Base-by-base conservation (phyloP, 2,888 invertebrate species). In the Hesperia comma region DNA sequence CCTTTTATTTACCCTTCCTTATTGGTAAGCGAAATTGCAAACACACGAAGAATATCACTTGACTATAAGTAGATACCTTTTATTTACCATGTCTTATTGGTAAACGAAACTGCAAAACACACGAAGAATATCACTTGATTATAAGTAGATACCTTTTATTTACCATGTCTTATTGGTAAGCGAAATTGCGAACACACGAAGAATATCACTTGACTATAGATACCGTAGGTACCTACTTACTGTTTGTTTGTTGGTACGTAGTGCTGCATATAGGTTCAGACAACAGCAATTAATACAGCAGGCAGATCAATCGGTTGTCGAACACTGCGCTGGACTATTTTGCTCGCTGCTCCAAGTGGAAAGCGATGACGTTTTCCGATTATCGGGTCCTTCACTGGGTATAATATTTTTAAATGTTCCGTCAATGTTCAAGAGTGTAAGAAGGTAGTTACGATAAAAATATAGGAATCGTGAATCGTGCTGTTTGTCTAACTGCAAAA, bases 271-370 rank as follows among this genome's bases (percentile, higher is more conserved):
- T 80, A 82, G 79, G 79, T 85, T 80, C 83, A 82, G 85, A 85
- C 84, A 84, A 83, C 84, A 87, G 82, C 88, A 90, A 90, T 91
- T 90, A 91, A 91, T 90, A 87, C 87, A 80, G 84, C 83, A 79
- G 84, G 88, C 86, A 88, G 88, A 90, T 91, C 91, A 88, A 90
- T 91, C 90, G 89, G 83, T 89, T 90, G 90, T 91, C 90, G 89
- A 90, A 90, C 86, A 76, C 74, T 85, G 86, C 86, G 83, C 73
- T 74, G 64, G 64, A 85, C 85, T 80, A 79, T 77, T 83, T 81
- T 70, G 70, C 62, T 51, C 51, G 57, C 61, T 71, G 80, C 77
- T 61, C 6, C 75, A 82, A 80, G 77, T 32, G 10, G 75, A n/a
- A 63, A 68, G 71, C 69, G 61, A 43, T 0, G 15, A 41, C 64